These are phyloP conservation scores for Hippocampus kuda DNA, from an alignment of 2,797 vertebrate genomes.

Conservation along the genomic window DNA sequence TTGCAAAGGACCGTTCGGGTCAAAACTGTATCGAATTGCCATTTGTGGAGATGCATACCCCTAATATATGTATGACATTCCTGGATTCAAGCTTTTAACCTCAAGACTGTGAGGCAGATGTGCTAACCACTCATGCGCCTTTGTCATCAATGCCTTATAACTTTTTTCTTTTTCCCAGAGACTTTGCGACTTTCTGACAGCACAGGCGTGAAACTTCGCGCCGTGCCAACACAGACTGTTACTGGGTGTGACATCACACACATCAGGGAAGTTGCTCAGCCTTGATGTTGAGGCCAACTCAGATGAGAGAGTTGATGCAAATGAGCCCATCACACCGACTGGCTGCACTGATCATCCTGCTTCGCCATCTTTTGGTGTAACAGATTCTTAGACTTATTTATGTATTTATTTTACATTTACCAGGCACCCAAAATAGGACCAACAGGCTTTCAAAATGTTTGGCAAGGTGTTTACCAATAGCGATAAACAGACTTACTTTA, in stretches of 20 bases:
- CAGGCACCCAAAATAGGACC: too few relatives aligned
- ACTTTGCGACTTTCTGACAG: background rate
- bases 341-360: background rate
- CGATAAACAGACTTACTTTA: too few relatives aligned
- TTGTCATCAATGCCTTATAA: background rate
- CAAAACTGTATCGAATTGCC: background rate
- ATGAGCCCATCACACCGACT: background rate
- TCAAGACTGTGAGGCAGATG: too few relatives aligned
- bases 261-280: background rate
- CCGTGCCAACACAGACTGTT: background rate
- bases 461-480: background rate
- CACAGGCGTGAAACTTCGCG: background rate
- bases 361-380: background rate
- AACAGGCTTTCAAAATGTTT: too few relatives aligned
- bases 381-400: background rate
- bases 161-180: background rate
- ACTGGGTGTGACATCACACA: background rate
- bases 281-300: background rate
- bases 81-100: too few relatives aligned
- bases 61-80: too few relatives aligned
- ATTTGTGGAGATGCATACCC: too few relatives aligned
- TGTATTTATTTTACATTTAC: too few relatives aligned
- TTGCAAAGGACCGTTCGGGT: background rate
- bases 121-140: too few relatives aligned
- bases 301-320: conserved; percentile 1